Evolutionary conservation across 37 sponge, comb jelly and placozoan genomes (phyloP).

Genomic region (Hormiphora californensis): DNA sequence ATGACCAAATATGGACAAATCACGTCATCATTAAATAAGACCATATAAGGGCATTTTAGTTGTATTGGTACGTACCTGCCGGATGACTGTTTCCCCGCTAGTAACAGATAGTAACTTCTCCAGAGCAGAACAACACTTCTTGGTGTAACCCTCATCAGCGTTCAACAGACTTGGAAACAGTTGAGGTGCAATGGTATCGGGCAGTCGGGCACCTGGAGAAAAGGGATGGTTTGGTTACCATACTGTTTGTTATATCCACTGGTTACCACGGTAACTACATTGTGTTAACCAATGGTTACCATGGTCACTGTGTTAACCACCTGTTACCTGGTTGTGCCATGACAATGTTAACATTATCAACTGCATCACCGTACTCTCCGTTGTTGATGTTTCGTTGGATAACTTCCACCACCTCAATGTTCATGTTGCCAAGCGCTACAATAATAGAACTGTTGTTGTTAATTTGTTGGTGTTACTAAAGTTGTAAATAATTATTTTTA

Average conservation of each 20-base stretch:
- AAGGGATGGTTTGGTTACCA: not conserved
- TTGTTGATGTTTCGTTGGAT: not conserved
- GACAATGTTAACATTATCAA: slow-evolving; percentile 15
- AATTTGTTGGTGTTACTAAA: too few species aligned
- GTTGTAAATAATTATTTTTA: too few species aligned
- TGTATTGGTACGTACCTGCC: not conserved
- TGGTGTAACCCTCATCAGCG: not conserved
- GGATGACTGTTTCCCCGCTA: not conserved
- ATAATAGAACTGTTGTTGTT: too few species aligned
- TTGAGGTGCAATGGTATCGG: not conserved
- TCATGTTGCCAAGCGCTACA: not conserved
- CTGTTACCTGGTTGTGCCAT: not conserved
- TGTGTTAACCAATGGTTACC: not conserved
- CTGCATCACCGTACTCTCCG: slow-evolving; percentile 11
- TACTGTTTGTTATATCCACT: too few species aligned
- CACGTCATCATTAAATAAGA: not conserved
- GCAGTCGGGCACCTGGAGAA: not conserved
- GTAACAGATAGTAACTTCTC: not conserved
- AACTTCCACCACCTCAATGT: not conserved
- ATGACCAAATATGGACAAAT: not conserved
- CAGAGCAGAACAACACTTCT: slow-evolving; percentile 1
- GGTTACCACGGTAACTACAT: too few species aligned
- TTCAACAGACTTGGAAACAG: slow-evolving; percentile 15
- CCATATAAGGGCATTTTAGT: not conserved
- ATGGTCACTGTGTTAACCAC: not conserved